Conservation (phyloP, 2,797 vertebrate genomes). For the Catostomus latipinnis region DNA sequence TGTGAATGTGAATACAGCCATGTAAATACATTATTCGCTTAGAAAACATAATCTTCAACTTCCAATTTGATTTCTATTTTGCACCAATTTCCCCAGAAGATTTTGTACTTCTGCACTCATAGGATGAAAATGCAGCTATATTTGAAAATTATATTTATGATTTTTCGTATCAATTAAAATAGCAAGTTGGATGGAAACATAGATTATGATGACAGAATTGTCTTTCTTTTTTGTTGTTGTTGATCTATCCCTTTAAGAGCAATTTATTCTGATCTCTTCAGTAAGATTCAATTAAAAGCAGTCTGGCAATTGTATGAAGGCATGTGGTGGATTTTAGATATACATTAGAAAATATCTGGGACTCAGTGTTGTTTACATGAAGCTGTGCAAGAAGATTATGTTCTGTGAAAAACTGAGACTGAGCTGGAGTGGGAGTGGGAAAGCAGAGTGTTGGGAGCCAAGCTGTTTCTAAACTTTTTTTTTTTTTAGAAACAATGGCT, state of each 20-base stretch:
- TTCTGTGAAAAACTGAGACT: conserved; percentile 16
- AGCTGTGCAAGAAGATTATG: conserved; percentile 26
- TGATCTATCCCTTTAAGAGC: background rate
- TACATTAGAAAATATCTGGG: conserved; percentile 2
- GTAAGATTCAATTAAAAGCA: conserved; percentile 12
- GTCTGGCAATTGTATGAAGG: conserved; percentile 7
- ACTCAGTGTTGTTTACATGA: conserved; percentile 17
- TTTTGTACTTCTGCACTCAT: too few relatives aligned
- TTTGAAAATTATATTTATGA: too few relatives aligned
- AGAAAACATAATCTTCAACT: too few relatives aligned
- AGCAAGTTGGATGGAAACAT: too few relatives aligned
- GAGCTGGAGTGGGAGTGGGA: background rate
- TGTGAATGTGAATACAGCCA: too few relatives aligned
- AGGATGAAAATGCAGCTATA: too few relatives aligned
- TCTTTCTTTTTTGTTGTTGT: background rate
- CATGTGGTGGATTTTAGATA: background rate
- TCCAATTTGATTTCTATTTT: too few relatives aligned
- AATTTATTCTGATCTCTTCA: background rate
- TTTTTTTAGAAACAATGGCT: conserved; percentile 27
- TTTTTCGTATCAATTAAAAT: too few relatives aligned
- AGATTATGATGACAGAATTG: too few relatives aligned
- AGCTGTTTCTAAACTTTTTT: conserved; percentile 9
- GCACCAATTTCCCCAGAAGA: too few relatives aligned
- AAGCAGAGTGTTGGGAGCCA: conserved; percentile 8
- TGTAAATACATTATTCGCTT: too few relatives aligned